phyloP scores from a whole-genome alignment of 2,888 invertebrate genomes.

The Sesia bembeciformis region DNA sequence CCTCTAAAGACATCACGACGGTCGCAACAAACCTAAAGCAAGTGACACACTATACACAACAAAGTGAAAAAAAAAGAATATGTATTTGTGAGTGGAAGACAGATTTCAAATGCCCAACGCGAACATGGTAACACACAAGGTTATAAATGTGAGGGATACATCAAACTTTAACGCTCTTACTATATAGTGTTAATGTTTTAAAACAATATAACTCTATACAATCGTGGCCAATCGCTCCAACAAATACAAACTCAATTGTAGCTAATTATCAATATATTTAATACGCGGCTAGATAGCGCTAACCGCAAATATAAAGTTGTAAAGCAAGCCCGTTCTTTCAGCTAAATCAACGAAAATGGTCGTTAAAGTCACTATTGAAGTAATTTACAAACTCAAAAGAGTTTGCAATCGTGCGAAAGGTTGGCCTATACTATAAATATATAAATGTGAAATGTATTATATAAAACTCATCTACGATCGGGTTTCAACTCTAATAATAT shows the following conservation, averaged over 20 bases:
- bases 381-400: too few species aligned
- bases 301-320: too few species aligned
- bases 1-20: neutral
- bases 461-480: slow-evolving; percentile 11
- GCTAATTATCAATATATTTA: too few species aligned
- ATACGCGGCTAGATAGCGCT: too few species aligned
- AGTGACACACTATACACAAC: slow-evolving; percentile 54
- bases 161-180: slow-evolving; percentile 25
- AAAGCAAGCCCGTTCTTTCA: too few species aligned
- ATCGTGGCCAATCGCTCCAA: too few species aligned
- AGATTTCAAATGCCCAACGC: slow-evolving; percentile 48
- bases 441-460: slow-evolving; percentile 10
- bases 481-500: slow-evolving; percentile 12
- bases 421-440: slow-evolving; percentile 19
- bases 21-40: slow-evolving; percentile 2
- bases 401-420: too few species aligned
- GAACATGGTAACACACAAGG: slow-evolving; percentile 49
- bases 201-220: slow-evolving; percentile 21
- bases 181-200: slow-evolving; percentile 23
- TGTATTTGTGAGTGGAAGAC: slow-evolving; percentile 36
- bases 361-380: too few species aligned
- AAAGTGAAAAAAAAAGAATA: slow-evolving; percentile 29
- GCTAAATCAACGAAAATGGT: too few species aligned
- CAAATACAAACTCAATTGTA: too few species aligned
- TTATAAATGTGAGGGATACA: slow-evolving; percentile 20